Conservation (phyloP, 2,888 invertebrate species). For the Dioctria linearis region DNA sequence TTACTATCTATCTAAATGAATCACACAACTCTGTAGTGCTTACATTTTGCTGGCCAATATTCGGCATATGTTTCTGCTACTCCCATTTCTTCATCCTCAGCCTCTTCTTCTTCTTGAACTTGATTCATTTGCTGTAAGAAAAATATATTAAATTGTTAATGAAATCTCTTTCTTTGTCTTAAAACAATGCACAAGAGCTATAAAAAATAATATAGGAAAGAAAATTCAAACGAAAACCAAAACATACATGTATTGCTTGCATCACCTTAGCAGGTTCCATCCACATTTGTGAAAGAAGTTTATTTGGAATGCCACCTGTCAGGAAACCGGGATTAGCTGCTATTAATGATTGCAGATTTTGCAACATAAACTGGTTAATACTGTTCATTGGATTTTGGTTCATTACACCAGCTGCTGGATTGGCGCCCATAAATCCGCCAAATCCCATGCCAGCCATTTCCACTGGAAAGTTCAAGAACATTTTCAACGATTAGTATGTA, state of each 20-base stretch:
- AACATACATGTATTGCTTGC: constrained; percentile 61
- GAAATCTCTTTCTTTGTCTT: not conserved
- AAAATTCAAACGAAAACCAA: constrained; percentile 10
- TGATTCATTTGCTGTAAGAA: constrained; percentile 57
- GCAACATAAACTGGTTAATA: constrained; percentile 66
- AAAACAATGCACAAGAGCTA: not conserved
- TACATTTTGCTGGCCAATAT: constrained; percentile 97
- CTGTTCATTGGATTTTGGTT: constrained; percentile 62
- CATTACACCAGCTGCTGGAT: constrained; percentile 56
- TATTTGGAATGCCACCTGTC: constrained; percentile 72
- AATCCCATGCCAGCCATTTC: constrained; percentile 76
- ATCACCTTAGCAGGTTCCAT: constrained; percentile 73
- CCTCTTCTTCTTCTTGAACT: constrained; percentile 80
- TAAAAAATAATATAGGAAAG: constrained; percentile 7
- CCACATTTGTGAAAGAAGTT: constrained; percentile 76
- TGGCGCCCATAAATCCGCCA: constrained; percentile 67
- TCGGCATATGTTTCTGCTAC: constrained; percentile 99
- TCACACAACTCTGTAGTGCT: constrained; percentile 63
- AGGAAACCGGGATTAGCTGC: constrained; percentile 69
- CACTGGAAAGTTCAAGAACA: constrained; percentile 71
- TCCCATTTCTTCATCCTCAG: constrained; percentile 96
- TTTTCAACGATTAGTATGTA: not conserved
- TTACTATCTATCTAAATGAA: not conserved
- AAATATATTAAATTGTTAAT: not conserved
- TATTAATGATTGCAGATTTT: constrained; percentile 69